Evolutionary conservation across 1,140 invertebrate genomes (phyloP).

Genomic region (Lutraria rhynchaena): DNA sequence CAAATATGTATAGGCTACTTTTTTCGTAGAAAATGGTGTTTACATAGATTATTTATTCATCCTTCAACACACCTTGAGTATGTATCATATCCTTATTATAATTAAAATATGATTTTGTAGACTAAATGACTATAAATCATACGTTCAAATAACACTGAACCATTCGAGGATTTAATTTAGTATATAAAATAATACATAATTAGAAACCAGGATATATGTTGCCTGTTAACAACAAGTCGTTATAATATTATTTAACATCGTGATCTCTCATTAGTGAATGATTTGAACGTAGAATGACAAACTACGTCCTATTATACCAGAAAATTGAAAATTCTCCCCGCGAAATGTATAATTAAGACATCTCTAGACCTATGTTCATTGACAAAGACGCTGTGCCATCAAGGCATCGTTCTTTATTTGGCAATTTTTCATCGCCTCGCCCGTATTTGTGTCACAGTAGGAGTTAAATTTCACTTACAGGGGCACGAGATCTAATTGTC

Average conservation of each 20-base stretch:
- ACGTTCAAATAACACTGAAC: too few relatives aligned
- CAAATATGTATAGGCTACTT: too few relatives aligned
- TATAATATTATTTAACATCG: constrained; percentile 37
- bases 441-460: constrained; percentile 38
- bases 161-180: too few relatives aligned
- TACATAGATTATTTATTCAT: too few relatives aligned
- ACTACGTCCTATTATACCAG: constrained; percentile 21
- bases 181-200: too few relatives aligned
- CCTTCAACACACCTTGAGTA: too few relatives aligned
- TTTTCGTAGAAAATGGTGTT: too few relatives aligned
- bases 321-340: constrained; percentile 31
- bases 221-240: constrained; percentile 8
- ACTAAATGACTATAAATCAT: too few relatives aligned
- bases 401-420: constrained; percentile 38
- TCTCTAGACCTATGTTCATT: constrained; percentile 12
- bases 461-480: constrained; percentile 37
- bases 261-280: constrained; percentile 31
- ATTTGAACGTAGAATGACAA: constrained; percentile 24
- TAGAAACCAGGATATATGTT: neutral
- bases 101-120: too few relatives aligned
- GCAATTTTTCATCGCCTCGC: constrained; percentile 44
- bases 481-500: constrained; percentile 43
- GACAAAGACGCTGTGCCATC: constrained; percentile 23
- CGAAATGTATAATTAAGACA: constrained; percentile 35
- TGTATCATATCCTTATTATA: too few relatives aligned